Base-by-base conservation (phyloP, 2,113 vertebrate species). In the Scomber scombrus region DNA sequence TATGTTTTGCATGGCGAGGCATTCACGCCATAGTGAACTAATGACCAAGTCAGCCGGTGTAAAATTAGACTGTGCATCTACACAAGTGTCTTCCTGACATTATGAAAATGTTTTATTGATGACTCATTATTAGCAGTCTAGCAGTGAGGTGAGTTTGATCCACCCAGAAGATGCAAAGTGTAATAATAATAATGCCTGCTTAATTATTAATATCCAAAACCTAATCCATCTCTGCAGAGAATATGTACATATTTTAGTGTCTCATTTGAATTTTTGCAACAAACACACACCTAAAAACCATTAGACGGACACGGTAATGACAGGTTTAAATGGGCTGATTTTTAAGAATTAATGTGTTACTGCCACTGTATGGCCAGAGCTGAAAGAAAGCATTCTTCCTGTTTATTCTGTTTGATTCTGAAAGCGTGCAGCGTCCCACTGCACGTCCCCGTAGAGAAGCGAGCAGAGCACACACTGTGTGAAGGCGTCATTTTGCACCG, bases 401-500 rank as follows among this genome's bases (percentile, higher is more conserved):
- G 84, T 90, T 85, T 80, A 87, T 93, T 91, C 81, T 78, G 62
- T 92, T 89, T 86, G 88, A 86, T 88, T 83, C 49, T 69, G 71
- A 69, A 63, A 50, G 73, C 46, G 71, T 18, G 72, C 78, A 10
- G 68, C 69, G 14, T 64, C 85, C 76, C 77, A 21, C 49, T 21
- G 82, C 75, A 75, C 56, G 69, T 85, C 80, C 94, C 93, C 92
- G 92, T 93, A 93, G 96, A 91, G 85, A 82, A 88, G 78, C 85
- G 94, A 96, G 96, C 95, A 92, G 92, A 95, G 94, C 95, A 92
- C 95, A 95, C 93, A 94, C 95, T 96, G 96, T 91, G 94, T 92
- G 93, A 91, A 93, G 92, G 94, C 93, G 77, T 89, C 95, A 94
- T 91, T 94, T 95, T 92, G 92, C 96, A 96, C 97, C 96, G 95